Percentiles rank a stretch among this genome's conserved stretches.
phyloP scores from a whole-genome alignment of 2,888 invertebrate genomes.

The Trichacis sp. region DNA sequence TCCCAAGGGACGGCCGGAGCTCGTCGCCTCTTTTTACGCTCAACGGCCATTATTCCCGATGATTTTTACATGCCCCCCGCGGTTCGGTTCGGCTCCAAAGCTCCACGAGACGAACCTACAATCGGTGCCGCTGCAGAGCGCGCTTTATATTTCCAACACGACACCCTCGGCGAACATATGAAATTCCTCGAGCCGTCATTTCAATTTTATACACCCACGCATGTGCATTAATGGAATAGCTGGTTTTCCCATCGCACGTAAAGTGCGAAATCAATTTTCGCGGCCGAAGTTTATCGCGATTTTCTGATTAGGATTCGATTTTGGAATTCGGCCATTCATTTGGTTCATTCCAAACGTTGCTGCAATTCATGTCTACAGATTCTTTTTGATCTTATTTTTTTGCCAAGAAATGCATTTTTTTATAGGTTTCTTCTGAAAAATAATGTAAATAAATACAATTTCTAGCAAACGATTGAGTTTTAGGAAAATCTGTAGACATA shows the following conservation, averaged over 20 bases:
- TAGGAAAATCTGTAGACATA: too few species aligned
- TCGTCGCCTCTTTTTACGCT: slow-evolving; percentile 25
- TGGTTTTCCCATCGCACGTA: too few species aligned
- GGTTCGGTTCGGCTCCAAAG: slow-evolving; percentile 10
- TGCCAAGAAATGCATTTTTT: too few species aligned
- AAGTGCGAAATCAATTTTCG: too few species aligned
- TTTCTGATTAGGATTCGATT: background rate
- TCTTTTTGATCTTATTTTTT: too few species aligned
- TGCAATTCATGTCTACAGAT: too few species aligned
- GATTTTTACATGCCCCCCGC: slow-evolving; percentile 28
- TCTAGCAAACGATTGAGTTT: too few species aligned
- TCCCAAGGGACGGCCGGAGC: slow-evolving; percentile 30
- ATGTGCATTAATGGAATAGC: slow-evolving; percentile 25
- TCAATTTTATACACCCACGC: slow-evolving; percentile 23
- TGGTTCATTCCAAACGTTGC: slow-evolving; percentile 5
- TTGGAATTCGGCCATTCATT: too few species aligned
- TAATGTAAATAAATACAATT: too few species aligned
- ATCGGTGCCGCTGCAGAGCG: too few species aligned
- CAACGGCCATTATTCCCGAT: slow-evolving; percentile 32
- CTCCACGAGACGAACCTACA: slow-evolving; percentile 26
- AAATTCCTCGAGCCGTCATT: slow-evolving; percentile 29
- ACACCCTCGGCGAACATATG: slow-evolving; percentile 28
- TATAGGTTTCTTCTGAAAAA: too few species aligned
- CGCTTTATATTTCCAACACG: slow-evolving; percentile 31
- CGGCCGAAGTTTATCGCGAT: too few species aligned